phyloP scores from a whole-genome alignment of 2,113 vertebrate species.

The Zingel zingel region DNA sequence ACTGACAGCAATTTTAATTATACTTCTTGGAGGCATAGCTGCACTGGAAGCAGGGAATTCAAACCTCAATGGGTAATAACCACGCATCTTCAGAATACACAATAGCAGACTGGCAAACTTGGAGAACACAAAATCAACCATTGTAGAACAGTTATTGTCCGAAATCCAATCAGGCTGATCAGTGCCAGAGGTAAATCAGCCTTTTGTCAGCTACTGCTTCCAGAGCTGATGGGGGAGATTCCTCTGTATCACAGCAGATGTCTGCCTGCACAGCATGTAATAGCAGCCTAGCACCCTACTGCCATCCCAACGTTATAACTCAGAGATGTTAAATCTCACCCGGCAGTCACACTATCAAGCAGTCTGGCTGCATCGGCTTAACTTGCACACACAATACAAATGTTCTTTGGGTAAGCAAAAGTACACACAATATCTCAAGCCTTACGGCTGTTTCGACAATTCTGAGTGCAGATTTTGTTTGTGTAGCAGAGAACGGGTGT shows the following conservation, averaged over 20 bases:
- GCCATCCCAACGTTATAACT: constrained; percentile 37
- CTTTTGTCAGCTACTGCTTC: constrained; percentile 18
- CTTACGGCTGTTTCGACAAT: constrained; percentile 2
- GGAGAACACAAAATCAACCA: neutral
- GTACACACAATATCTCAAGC: constrained; percentile 37
- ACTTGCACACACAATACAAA: constrained; percentile 59
- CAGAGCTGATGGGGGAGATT: constrained; percentile 31
- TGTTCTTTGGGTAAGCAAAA: constrained; percentile 54
- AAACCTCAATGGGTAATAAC: neutral
- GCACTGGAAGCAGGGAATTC: neutral
- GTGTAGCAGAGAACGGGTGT: neutral
- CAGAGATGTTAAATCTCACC: constrained; percentile 54
- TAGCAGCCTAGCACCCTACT: constrained; percentile 27
- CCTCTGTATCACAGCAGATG: constrained; percentile 54
- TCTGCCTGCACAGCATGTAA: constrained; percentile 54
- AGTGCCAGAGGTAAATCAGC: constrained; percentile 40
- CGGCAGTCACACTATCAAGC: constrained; percentile 51
- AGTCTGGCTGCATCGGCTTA: constrained; percentile 27
- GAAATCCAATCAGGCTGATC: constrained; percentile 28
- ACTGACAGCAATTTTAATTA: neutral
- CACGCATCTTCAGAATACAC: neutral
- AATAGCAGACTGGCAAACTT: neutral
- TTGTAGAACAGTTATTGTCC: constrained; percentile 7
- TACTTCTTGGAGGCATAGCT: neutral
- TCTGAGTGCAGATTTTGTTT: constrained; percentile 39